Conservation (phyloP, 2,797 vertebrate genomes). For the Trachops cirrhosus region DNA sequence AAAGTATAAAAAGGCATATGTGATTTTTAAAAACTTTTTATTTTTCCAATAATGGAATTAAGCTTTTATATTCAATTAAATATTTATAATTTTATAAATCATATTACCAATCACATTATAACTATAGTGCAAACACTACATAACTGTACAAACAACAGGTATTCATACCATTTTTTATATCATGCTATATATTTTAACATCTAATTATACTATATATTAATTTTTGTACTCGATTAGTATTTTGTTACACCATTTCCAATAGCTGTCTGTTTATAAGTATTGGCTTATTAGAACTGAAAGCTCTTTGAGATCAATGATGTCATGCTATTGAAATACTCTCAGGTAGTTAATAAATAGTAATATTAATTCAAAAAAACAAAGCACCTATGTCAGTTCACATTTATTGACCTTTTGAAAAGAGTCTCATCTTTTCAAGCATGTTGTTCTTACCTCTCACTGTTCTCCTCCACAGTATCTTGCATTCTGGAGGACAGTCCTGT, state of each 20-base stretch:
- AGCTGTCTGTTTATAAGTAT: background rate
- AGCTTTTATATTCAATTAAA: background rate
- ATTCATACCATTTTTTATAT: background rate
- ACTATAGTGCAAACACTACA: background rate
- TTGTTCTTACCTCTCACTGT: conserved; percentile 83
- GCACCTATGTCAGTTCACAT: background rate
- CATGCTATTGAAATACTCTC: background rate
- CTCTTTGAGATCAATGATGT: background rate
- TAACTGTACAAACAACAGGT: background rate
- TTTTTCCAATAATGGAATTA: background rate
- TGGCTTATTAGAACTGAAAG: background rate
- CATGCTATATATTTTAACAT: background rate
- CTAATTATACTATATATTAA: background rate
- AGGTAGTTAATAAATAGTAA: background rate
- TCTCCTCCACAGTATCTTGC: conserved; percentile 82
- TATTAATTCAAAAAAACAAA: background rate
- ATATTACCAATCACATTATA: background rate
- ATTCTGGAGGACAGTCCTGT: conserved; percentile 75
- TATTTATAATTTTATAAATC: conserved; percentile 14
- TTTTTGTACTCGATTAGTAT: background rate
- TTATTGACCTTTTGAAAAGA: background rate
- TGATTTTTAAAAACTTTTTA: background rate
- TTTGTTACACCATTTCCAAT: conserved; percentile 23
- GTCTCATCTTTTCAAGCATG: background rate
- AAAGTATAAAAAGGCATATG: background rate